Evolutionary conservation across 2,888 invertebrate genomes (phyloP).

Genomic region (Physocephala rufipes): DNA sequence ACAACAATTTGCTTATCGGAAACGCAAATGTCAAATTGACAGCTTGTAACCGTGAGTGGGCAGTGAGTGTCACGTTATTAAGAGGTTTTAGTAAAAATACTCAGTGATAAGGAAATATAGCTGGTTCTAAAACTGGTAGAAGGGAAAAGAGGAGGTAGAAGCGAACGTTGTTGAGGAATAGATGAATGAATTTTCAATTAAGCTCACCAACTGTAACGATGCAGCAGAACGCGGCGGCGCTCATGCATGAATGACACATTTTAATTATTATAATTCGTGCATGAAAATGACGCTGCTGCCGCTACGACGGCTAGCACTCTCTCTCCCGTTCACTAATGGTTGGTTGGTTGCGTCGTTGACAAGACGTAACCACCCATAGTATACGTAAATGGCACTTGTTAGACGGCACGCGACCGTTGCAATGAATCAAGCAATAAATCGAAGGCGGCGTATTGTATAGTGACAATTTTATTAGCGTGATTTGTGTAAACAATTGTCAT

Average conservation of each 20-base stretch:
- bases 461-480: background rate
- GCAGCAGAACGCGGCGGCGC: background rate
- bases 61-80: background rate
- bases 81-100: no score
- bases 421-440: background rate
- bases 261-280: constrained; percentile 8
- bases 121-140: background rate
- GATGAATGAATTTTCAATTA: background rate
- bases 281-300: no score
- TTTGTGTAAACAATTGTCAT: background rate
- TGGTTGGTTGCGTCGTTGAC: no score
- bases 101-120: no score
- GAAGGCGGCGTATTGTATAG: no score
- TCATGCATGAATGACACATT: background rate
- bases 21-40: constrained; percentile 24
- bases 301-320: background rate
- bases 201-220: background rate
- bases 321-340: no score
- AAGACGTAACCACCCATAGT: no score
- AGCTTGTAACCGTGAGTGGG: background rate
- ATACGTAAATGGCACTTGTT: background rate
- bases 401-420: constrained; percentile 6
- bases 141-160: background rate
- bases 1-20: constrained; percentile 12
- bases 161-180: background rate